A percentile compares a stretch with the other conserved stretches of the same genome.
Evolutionary conservation across 2,888 invertebrate genomes (phyloP).

Genomic region (Bugula neritina): DNA sequence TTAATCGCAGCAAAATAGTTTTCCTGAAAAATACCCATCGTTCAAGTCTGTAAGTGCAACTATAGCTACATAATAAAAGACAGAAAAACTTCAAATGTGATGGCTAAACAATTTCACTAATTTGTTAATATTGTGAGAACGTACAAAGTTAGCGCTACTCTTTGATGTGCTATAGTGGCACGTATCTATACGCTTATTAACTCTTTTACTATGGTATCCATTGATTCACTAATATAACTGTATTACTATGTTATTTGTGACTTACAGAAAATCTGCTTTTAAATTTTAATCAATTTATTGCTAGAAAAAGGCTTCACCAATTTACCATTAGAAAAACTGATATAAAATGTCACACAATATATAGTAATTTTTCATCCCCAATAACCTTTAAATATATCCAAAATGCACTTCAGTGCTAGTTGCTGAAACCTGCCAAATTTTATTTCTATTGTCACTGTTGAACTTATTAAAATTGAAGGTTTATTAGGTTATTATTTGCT

Average conservation of each 20-base stretch:
- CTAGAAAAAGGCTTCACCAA: constrained; percentile 1
- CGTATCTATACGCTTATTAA: constrained; percentile 23
- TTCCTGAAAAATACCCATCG: background rate
- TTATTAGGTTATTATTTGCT: no score
- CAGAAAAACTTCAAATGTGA: background rate
- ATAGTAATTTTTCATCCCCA: background rate
- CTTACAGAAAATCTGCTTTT: constrained; percentile 19
- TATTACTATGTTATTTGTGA: background rate
- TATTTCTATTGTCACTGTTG: background rate
- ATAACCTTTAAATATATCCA: no score
- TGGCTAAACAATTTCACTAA: background rate
- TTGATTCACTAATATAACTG: background rate
- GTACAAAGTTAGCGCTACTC: background rate
- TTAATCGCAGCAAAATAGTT: background rate
- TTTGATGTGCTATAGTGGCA: constrained; percentile 18
- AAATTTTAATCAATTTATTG: constrained; percentile 1
- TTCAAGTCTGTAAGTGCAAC: background rate
- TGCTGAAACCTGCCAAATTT: background rate
- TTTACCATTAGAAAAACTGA: background rate
- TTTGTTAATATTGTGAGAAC: constrained; percentile 19
- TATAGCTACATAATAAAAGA: background rate
- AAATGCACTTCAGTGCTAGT: background rate
- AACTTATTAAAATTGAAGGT: background rate
- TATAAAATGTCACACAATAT: background rate
- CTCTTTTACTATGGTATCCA: constrained; percentile 25